Evolutionary conservation across 2,888 invertebrate species (phyloP), one percentile per base, ranked within the genome.

Genomic region (Uloborus plumipes): DNA sequence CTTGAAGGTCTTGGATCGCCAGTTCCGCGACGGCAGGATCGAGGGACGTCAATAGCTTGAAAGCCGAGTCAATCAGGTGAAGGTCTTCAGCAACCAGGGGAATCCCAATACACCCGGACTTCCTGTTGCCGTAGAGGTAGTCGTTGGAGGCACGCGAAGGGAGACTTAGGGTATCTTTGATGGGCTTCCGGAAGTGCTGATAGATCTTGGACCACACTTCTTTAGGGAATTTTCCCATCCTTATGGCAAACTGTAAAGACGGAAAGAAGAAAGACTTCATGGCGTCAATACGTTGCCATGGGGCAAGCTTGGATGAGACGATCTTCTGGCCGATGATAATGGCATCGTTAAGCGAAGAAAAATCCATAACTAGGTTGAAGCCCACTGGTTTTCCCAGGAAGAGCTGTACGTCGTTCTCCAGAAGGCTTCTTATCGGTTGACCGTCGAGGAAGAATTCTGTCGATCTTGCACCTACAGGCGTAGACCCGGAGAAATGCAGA

Each of bases 21-120:
- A 62, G 22, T 2, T 13, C 15, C 3, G 9, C 20, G 13, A 62
- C 31, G 22, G 16, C 18, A 20, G 62, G 26, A 14, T 62, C 62
- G 9, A 7, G 7, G 22, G 74, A 75, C 0, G 58, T 58, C 6
- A 66, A 31, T 0, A 75, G 39, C 18, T 75, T 75, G 15, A 66
- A 65, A 0, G 66, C 66, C 0, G 58, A 16, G 22, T 75, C 66
- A 0, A 75, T 14, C 0, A 22, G 16, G 1, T 55, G 16, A 0
- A 75, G 0, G 26, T 75, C 58, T 0, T 66, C 64, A 0, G 62
- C 64, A 0, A 50, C 1, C 0, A 50, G n/a, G 0, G 64, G 72
- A 11, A 73, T 11, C 0, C 53, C 64, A 2, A 22, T 6, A 1
- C n/a, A 31, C 0, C 62, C 72, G 0, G 14, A 6, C 4, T 31